Base-by-base conservation (phyloP, 2,113 vertebrate genomes). In the Cyanoramphus novaezelandiae region DNA sequence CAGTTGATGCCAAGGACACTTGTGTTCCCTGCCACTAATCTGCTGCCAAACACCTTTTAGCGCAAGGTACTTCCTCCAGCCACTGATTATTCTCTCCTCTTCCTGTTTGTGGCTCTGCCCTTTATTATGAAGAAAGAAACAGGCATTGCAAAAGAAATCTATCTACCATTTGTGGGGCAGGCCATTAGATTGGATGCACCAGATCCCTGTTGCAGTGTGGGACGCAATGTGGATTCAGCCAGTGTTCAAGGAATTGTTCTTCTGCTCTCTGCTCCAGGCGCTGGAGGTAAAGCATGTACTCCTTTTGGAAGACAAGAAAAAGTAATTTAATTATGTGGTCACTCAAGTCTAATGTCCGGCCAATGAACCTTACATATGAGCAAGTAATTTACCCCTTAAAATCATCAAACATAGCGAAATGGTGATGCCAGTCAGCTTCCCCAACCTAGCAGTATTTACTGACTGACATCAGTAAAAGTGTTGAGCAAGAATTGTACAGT, bases 161-260 rank as follows among this genome's bases (percentile, higher is more conserved):
- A 17, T 33, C 43, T 94, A 29, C 97, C 93, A 0, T 12, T 19
- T 31, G 81, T 6, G 10, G 47, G 13, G 10, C 7, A 72, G 25
- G 31, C 17, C 31, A 15, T 97, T 98, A 99, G 67, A 99, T 74
- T 0, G 98, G 99, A 70, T 99, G 83, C 50, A 99, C 99, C 23
- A 98, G 95, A 92, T 99, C 98, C 93, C 99, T 97, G 97, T 99
- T 97, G 37, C 99, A 99, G 93, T 98, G 99, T 4, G 99, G 99
- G 80, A 97, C 92, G 91, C 99, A 99, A 85, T 99, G 98, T 6
- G 99, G 99, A 91, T 99, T 99, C 96, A 99, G 52, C 99, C 99
- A 99, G 93, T 99, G 96, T 85, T 99, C 99, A 96, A 99, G 72
- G 96, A 98, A 98, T 74, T 98, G 99, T 95, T 99, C 99, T 95